phyloP scores from a whole-genome alignment of 2,888 invertebrate species.

The Fragum sueziense region DNA sequence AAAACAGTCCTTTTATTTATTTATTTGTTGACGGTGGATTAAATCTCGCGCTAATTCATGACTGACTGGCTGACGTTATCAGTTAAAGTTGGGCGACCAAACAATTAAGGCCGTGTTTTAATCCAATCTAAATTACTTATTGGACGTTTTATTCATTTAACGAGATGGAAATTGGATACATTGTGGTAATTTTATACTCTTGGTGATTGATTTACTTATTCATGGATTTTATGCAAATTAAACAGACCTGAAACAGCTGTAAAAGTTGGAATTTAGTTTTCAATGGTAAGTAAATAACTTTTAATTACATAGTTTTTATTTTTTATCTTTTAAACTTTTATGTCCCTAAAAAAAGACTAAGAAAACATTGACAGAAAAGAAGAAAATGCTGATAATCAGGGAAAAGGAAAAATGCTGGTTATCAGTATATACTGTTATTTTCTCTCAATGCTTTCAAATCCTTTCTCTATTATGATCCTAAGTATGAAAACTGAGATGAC shows the following conservation, averaged over 20 bases:
- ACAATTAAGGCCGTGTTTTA: constrained; percentile 11
- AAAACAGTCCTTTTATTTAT: not conserved
- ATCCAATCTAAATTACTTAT: constrained; percentile 14
- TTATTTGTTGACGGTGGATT: not conserved
- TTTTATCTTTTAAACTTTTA: not conserved
- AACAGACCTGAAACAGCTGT: not conserved
- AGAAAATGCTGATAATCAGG: not conserved
- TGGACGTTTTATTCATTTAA: not conserved
- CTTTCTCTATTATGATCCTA: not conserved
- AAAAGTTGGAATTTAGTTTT: not conserved
- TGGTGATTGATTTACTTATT: not conserved
- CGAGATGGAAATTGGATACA: constrained; percentile 10
- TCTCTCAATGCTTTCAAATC: not conserved
- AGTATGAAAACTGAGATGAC: not conserved
- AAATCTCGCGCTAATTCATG: not conserved
- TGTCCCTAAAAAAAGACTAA: not conserved
- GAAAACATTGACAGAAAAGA: not conserved
- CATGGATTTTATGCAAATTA: constrained; percentile 17
- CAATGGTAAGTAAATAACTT: not conserved
- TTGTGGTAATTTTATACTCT: constrained; percentile 8
- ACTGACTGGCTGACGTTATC: constrained; percentile 9
- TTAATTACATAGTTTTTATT: not conserved
- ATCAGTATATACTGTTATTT: not conserved
- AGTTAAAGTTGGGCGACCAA: not conserved
- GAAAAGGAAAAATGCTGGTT: too few relatives aligned